Conservation (phyloP, 2,113 vertebrate species). For the Myiagra hebetior region DNA sequence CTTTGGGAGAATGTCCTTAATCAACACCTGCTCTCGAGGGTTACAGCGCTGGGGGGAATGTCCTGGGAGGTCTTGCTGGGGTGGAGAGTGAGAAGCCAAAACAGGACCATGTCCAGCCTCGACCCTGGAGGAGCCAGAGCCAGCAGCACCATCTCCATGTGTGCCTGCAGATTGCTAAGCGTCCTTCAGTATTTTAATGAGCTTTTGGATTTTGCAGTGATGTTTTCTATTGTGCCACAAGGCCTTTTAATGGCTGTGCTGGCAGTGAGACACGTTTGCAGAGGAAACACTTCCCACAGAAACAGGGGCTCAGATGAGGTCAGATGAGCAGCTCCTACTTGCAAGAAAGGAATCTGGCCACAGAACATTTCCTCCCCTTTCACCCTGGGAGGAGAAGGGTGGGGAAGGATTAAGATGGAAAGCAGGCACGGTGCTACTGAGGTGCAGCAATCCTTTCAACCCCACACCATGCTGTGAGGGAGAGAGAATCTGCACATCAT, state of each 20-base stretch:
- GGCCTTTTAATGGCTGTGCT: background rate
- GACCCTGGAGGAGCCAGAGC: background rate
- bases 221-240: background rate
- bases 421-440: background rate
- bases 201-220: background rate
- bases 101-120: background rate
- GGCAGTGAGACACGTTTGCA: background rate
- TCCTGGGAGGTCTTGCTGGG: background rate
- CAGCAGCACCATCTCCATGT: background rate
- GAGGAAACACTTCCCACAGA: background rate
- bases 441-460: background rate
- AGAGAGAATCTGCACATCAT: background rate
- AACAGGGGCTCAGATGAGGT: background rate
- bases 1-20: background rate
- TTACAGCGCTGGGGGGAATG: too few relatives aligned
- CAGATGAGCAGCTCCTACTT: background rate
- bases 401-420: background rate
- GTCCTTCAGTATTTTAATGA: background rate
- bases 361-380: background rate
- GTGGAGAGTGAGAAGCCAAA: background rate
- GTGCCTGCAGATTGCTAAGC: background rate
- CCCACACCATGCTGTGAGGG: background rate
- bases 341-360: background rate
- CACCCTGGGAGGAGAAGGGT: background rate
- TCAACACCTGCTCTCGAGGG: rapidly evolving